Conservation (phyloP, 2,797 vertebrate genomes). For the Poliocrania exsul region DNA sequence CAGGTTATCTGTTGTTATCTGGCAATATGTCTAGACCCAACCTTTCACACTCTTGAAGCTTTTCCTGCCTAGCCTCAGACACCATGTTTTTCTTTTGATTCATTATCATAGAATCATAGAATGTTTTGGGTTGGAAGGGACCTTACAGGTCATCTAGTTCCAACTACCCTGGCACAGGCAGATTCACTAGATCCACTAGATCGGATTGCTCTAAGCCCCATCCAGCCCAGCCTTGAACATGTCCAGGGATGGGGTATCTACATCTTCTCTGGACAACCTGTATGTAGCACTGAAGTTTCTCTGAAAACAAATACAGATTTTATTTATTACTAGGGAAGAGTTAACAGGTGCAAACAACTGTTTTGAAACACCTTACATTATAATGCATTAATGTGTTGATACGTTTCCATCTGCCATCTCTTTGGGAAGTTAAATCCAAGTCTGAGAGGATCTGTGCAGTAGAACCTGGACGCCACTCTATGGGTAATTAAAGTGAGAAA, state of each 20-base stretch:
- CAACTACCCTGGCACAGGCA: neutral
- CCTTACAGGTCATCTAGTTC: neutral
- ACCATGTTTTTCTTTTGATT: neutral
- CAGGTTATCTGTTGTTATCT: neutral
- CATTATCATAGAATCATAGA: neutral
- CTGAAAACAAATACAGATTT: neutral
- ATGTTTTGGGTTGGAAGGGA: neutral
- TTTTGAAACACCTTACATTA: constrained; percentile 83
- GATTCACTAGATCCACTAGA: neutral
- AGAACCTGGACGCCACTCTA: constrained; percentile 97
- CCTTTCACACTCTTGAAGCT: neutral
- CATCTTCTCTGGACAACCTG: neutral
- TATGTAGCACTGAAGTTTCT: neutral
- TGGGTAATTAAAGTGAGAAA: constrained; percentile 29
- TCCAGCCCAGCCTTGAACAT: neutral
- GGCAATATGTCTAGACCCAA: neutral
- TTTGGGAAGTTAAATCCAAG: constrained; percentile 95
- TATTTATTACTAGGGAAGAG: constrained; percentile 1
- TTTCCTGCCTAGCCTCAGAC: neutral
- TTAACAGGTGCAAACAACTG: neutral
- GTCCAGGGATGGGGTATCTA: neutral
- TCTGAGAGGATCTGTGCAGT: constrained; percentile 97
- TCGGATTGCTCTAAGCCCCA: neutral
- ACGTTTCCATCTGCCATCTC: constrained; percentile 92
- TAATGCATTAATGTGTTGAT: constrained; percentile 98